Percentiles rank a stretch among this genome's conserved stretches.
These are phyloP conservation scores for Peromyscus californicus DNA, from an alignment of 2,113 vertebrate genomes.

Conservation along the genomic window DNA sequence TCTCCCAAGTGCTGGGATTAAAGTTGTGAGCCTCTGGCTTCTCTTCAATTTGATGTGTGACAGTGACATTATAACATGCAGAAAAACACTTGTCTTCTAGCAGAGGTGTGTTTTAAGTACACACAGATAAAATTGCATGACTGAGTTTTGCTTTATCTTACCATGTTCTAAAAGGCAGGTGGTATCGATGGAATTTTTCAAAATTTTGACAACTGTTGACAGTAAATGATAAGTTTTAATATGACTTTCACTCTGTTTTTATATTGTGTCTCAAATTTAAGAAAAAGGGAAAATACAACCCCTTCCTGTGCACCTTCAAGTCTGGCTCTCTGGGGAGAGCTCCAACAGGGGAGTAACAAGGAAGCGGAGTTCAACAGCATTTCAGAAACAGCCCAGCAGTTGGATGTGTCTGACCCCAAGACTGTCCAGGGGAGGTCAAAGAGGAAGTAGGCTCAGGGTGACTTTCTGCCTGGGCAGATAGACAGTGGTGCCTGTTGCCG, in stretches of 20 bases:
- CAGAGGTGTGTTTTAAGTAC: neutral
- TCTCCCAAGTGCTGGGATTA: neutral
- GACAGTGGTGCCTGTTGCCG: neutral
- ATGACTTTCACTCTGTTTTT: neutral
- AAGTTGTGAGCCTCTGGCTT: neutral
- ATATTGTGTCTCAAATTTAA: neutral
- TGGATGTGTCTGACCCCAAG: neutral
- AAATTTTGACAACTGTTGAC: constrained; percentile 20
- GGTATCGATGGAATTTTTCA: constrained; percentile 1
- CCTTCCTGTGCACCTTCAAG: neutral
- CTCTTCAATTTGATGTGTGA: neutral
- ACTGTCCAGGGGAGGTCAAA: neutral
- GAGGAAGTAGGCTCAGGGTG: neutral
- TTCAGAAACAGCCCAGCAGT: neutral
- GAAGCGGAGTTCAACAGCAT: neutral
- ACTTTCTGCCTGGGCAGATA: neutral
- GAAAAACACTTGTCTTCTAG: neutral
- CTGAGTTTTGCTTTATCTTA: neutral
- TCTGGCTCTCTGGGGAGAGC: neutral
- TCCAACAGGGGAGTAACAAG: no score
- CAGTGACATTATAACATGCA: neutral
- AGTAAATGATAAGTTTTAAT: neutral
- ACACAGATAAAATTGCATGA: neutral
- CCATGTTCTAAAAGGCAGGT: neutral
- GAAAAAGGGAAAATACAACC: neutral